Evolutionary conservation across 1,140 invertebrate species (phyloP).

Genomic region (Stenopsyche tienmushanensis): DNA sequence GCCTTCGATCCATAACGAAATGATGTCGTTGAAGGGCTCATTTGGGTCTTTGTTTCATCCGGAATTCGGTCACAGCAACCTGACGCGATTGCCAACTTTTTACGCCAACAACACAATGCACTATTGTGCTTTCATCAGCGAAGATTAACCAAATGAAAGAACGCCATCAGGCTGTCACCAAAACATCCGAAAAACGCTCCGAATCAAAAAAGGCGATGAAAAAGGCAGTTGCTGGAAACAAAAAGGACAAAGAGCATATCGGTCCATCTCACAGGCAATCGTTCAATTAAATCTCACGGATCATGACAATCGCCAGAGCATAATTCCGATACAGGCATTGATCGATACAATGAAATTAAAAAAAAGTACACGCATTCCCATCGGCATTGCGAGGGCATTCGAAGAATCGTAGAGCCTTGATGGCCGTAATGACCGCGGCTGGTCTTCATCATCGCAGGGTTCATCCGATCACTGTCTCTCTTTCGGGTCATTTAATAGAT

Average conservation of each 20-base stretch:
- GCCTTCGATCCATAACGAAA: no score
- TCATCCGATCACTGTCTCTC: background rate
- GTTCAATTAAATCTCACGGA: conserved; percentile 34
- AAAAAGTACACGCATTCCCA: conserved; percentile 23
- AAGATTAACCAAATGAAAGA: conserved; percentile 27
- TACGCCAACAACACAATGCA: conserved; percentile 8
- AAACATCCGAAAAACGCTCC: conserved; percentile 16
- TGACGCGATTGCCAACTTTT: background rate
- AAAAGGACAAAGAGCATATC: conserved; percentile 35
- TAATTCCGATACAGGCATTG: conserved; percentile 32
- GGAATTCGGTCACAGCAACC: background rate
- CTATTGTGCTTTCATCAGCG: conserved; percentile 25
- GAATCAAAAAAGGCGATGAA: conserved; percentile 22
- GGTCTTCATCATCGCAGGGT: background rate
- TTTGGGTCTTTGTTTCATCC: background rate
- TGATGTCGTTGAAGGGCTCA: background rate
- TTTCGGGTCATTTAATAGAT: background rate
- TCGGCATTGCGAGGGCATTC: conserved; percentile 15
- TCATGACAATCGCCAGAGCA: conserved; percentile 30
- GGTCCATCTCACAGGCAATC: conserved; percentile 30
- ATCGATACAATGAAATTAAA: conserved; percentile 11
- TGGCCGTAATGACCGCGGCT: conserved; percentile 7
- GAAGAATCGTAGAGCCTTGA: conserved; percentile 29
- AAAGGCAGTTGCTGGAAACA: conserved; percentile 13
- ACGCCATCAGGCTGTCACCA: conserved; percentile 32